Evolutionary conservation across 2,113 vertebrate species (phyloP), one percentile per base, ranked within the genome.

Genomic region (Poeciliopsis occidentalis): DNA sequence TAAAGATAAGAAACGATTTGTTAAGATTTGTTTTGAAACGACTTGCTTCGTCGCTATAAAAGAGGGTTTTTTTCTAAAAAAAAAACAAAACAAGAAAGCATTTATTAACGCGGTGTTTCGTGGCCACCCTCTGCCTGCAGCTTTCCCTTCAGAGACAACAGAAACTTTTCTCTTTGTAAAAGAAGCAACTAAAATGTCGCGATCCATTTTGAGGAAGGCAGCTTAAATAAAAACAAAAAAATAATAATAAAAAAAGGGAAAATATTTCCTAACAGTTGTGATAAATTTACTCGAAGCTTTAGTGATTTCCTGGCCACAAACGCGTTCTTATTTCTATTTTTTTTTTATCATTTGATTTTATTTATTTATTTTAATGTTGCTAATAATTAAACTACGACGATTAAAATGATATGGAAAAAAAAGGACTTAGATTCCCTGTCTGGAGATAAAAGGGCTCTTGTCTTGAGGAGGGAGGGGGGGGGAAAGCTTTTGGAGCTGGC

Each of bases 381-480:
- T 30, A 12, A 71, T 69, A 61, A 69, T 82, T 80, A 67, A 74
- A 84, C 54, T 67, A 22, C 12, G 62, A 6, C 8, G 62, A 79
- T 74, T 60, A 27, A 85, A 80, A 73, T 61, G 0, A 34, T 12
- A 60, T n/a, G n/a, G 3, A 32, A 44, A 26, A 7, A 31, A 32
- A 44, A 26, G 7, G 17, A 1, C 15, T 24, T 12, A 6, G 12
- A 51, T 39, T 1, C 19, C 22, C 29, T 69, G 26, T 3, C 5
- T n/a, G 64, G 11, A 47, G 60, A 90, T 61, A 84, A 83, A 22
- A 73, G 73, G 69, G 12, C 64, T 11, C 47, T 78, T 82, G 83
- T 76, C 54, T 86, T 77, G 68, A 70, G 70, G 64, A 47, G 31
- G 64, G 44, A 51, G 12, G 30, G 17, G n/a, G n/a, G n/a, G 64